A percentile compares a stretch with the other conserved stretches of the same genome.
phyloP scores from a whole-genome alignment of 2,113 vertebrate species.

The Semicossyphus pulcher region DNA sequence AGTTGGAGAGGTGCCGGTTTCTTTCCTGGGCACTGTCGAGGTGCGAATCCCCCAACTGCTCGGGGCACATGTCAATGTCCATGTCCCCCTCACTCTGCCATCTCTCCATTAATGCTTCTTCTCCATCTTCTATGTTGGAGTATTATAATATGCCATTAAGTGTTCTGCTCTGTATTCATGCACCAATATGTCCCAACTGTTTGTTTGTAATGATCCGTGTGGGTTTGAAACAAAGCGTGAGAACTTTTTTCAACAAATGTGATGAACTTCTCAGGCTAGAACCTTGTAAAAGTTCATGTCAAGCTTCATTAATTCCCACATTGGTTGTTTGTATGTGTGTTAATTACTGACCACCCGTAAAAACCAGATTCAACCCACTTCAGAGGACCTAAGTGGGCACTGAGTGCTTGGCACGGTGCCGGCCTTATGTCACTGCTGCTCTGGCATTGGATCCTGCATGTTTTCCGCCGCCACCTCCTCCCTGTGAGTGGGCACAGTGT shows the following conservation, averaged over 20 bases:
- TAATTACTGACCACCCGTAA: constrained; percentile 34
- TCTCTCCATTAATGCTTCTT: no score
- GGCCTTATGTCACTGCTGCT: constrained; percentile 43
- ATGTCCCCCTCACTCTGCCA: no score
- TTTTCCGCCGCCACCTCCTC: constrained; percentile 37
- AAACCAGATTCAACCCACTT: constrained; percentile 55
- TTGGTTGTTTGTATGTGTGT: constrained; percentile 2
- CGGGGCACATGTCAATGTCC: no score
- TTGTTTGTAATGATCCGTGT: not conserved
- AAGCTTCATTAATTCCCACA: not conserved
- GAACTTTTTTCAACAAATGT: not conserved
- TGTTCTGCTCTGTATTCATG: not conserved
- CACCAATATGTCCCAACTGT: not conserved
- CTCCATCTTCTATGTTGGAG: not conserved
- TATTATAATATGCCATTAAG: no score
- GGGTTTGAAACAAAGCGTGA: not conserved
- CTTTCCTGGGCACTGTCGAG: no score
- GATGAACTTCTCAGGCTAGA: not conserved
- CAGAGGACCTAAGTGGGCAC: constrained; percentile 62
- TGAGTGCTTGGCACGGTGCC: constrained; percentile 59
- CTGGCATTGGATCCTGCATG: constrained; percentile 16
- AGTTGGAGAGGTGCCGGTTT: no score
- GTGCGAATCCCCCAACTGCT: no score
- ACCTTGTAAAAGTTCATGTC: not conserved
- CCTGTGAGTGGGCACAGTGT: constrained; percentile 32